These are phyloP conservation scores for Atherinosoma microstoma DNA, from an alignment of 2,797 vertebrate species.

Conservation along the genomic window DNA sequence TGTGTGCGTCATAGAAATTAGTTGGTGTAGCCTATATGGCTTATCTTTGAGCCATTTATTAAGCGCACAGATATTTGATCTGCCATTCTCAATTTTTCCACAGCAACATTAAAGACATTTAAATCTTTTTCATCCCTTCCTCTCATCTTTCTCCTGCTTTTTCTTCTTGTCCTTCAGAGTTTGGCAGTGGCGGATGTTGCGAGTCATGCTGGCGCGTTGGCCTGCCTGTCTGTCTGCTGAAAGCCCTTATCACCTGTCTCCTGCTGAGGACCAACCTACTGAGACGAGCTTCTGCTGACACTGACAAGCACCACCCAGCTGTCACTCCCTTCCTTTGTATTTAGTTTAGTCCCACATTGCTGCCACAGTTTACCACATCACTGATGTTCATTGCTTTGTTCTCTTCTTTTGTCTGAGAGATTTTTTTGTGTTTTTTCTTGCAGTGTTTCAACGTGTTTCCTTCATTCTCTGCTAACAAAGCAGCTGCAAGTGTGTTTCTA, in stretches of 20 bases:
- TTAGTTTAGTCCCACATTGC: slow-evolving; percentile 15
- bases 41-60: slow-evolving; percentile 26
- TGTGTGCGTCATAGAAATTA: slow-evolving; percentile 13
- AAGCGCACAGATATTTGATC: slow-evolving; percentile 10
- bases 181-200: slow-evolving; percentile 46
- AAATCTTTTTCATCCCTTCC: slow-evolving; percentile 9
- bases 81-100: slow-evolving; percentile 18
- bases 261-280: slow-evolving; percentile 53
- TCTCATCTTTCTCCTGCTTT: slow-evolving; percentile 18
- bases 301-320: slow-evolving; percentile 58
- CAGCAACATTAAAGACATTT: slow-evolving; percentile 23
- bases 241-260: slow-evolving; percentile 54
- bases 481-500: slow-evolving; percentile 22
- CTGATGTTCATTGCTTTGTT: slow-evolving; percentile 18
- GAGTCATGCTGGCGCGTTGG: slow-evolving; percentile 43
- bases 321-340: slow-evolving; percentile 45
- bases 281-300: slow-evolving; percentile 52
- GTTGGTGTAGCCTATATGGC: neutral
- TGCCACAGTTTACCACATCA: slow-evolving; percentile 15
- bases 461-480: neutral
- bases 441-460: neutral
- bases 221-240: slow-evolving; percentile 45
- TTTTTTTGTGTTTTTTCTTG: slow-evolving; percentile 14
- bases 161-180: slow-evolving; percentile 45
- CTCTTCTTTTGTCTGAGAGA: slow-evolving; percentile 15